A percentile compares a stretch with the other conserved stretches of the same genome.
Evolutionary conservation across 2,797 vertebrate species (phyloP).

Genomic region (Simalia tracyae): DNA sequence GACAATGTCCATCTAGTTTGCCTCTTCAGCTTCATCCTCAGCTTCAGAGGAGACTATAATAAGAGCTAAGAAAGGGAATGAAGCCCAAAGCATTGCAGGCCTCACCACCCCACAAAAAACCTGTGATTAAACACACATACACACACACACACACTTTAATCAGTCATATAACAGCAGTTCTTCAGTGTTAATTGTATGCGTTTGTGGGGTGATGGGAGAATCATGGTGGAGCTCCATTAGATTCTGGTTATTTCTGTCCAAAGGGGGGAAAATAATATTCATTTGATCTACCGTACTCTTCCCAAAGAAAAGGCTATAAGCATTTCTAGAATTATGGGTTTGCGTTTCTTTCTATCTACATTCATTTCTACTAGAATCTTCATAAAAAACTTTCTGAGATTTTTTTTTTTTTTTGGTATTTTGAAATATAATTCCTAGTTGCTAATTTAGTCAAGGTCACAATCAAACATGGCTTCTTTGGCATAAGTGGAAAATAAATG

Average conservation of each 20-base stretch:
- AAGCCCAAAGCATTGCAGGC: background rate
- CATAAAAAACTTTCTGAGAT: slow-evolving; percentile 32
- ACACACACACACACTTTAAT: slow-evolving; percentile 4
- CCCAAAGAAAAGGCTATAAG: background rate
- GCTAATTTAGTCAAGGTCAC: slow-evolving; percentile 56
- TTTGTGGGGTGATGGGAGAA: too few relatives aligned
- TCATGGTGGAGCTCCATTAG: background rate
- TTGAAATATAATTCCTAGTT: slow-evolving; percentile 38
- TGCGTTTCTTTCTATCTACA: slow-evolving; percentile 38
- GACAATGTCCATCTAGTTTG: background rate
- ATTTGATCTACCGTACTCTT: background rate
- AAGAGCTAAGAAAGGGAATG: background rate
- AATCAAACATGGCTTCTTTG: slow-evolving; percentile 25
- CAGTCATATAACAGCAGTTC: background rate
- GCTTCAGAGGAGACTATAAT: background rate
- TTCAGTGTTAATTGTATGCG: background rate
- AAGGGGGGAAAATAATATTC: slow-evolving; percentile 2
- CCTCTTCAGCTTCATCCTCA: background rate
- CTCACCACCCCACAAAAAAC: background rate
- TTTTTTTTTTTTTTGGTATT: background rate
- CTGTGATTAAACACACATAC: background rate
- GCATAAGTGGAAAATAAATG: slow-evolving; percentile 46
- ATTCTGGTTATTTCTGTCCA: background rate
- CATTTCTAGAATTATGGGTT: slow-evolving; percentile 29
- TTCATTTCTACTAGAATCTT: slow-evolving; percentile 45